Base-by-base conservation (phyloP, 2,113 vertebrate species). In the Cyprinus carpio region DNA sequence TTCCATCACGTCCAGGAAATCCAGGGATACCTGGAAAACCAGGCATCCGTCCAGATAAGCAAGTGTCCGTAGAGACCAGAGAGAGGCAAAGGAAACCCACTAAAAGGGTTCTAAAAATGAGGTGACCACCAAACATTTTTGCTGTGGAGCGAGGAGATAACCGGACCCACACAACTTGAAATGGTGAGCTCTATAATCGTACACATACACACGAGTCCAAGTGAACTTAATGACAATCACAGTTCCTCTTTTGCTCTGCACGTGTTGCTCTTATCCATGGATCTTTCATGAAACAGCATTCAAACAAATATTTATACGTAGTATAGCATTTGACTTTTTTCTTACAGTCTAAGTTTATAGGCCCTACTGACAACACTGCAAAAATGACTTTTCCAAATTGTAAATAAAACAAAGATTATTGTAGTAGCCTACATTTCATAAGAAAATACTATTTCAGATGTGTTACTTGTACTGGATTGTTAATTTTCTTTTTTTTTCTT, bases 1-100 rank as follows among this genome's bases (percentile, higher is more conserved):
- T 89, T 1, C 97, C 97, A 4, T 99, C 96, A 87, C 89, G 96
- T 65, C 98, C 98, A 0, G 96, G 96, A 1, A 92, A 1, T 0
- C 97, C 98, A 0, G 97, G 96, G 40, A 95, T 86, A 37, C 97
- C 98, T 0, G 96, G 96, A 67, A 95, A 89, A 0, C 96, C 96
- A 1, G 95, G 96, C 29, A 72, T 72, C 2, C 94, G 95, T 0
- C 94, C 93, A 29, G 20, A 46, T 0, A 82, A 34, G 60, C 82
- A 43, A 0, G 25, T 1, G 3, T 88, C 83, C 27, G 11, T 13
- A 31, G 84, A 62, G 58, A 82, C 81, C 51, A 87, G 8, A 6
- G 72, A 34, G 23, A 83, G 80, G 0, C 90, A 80, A 65, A 91
- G 6, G 0, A 3, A 67, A 81, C 94, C 31, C 12, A 54, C 75